Base-by-base conservation (phyloP, 2,113 vertebrate genomes). In the Stercorarius parasiticus region DNA sequence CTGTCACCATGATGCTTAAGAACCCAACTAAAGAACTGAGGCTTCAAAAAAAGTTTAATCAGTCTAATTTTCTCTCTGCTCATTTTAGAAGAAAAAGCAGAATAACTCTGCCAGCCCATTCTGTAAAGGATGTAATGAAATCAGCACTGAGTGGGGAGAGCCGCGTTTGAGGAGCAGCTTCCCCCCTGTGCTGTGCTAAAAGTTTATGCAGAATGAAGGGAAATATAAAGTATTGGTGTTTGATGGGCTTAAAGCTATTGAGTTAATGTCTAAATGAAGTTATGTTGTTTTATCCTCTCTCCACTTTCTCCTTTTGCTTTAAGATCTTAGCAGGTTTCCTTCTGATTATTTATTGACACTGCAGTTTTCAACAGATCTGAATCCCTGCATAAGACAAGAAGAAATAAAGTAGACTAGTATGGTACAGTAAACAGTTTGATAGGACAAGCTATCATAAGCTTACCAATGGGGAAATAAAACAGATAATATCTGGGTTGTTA, bases 401-500 rank as follows among this genome's bases (percentile, higher is more conserved):
- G 81, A 94, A 92, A 87, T 79, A 71, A 86, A 94, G 30, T 55
- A 43, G 43, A 76, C 52, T 77, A 42, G 30, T 76, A 38, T 42
- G 74, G 61, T 82, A 81, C n/a, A 59, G 42, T 70, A 82, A 94
- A 86, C 29, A 53, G 30, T 87, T 88, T 76, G 82, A 92, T 70
- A 73, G 79, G 79, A 88, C 40, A 95, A 77, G 38, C 45, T 83
- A 66, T 61, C 53, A 18, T 53, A 61, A 88, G 15, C 30, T 86
- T 95, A 88, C 88, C 92, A 76, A 34, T n/a, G 72, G 92, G 82
- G 90, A 96, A 93, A 94, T 92, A 93, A 96, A 96, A 1, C 36
- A 77, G 71, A 50, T 82, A 83, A 73, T 92, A 72, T 66, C 74
- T 2, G 34, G 45, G 74, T 73, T 82, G 87, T 86, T 95, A 86